These are phyloP conservation scores for Macroglossus sobrinus DNA, from an alignment of 2,113 vertebrate genomes.

Conservation along the genomic window DNA sequence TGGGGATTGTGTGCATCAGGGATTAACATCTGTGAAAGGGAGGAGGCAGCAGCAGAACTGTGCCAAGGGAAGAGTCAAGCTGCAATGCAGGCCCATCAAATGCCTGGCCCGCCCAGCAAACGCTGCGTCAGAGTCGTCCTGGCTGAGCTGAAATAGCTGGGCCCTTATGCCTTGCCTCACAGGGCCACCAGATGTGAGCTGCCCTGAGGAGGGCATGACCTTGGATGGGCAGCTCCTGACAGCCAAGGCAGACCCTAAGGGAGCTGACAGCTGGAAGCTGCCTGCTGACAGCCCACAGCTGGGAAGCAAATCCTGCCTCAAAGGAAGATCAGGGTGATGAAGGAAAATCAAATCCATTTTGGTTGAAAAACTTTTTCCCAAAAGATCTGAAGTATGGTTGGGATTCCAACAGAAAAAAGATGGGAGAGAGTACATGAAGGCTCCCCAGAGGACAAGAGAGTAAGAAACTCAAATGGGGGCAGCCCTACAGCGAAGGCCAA, in stretches of 20 bases:
- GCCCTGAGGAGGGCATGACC: not conserved
- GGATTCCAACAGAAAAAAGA: not conserved
- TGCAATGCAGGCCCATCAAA: not conserved
- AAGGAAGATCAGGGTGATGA: not conserved
- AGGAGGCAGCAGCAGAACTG: not conserved
- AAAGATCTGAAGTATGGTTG: not conserved
- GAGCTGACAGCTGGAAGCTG: not conserved
- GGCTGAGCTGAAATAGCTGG: not conserved
- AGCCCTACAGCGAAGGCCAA: rapidly evolving
- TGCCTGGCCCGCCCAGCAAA: not conserved
- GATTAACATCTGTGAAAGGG: not conserved
- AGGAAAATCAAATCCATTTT: not conserved
- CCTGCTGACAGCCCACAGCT: not conserved
- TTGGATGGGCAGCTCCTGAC: not conserved
- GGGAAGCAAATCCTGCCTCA: not conserved
- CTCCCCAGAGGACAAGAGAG: not conserved
- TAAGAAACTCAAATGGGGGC: not conserved
- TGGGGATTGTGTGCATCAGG: not conserved
- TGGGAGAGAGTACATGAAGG: not conserved
- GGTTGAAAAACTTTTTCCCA: not conserved
- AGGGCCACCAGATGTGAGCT: not conserved
- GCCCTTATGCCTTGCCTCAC: not conserved
- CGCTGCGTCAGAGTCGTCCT: too few species aligned
- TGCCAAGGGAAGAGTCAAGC: not conserved
- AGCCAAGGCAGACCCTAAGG: not conserved